Evolutionary conservation across 2,888 invertebrate genomes (phyloP).

Genomic region (Branchipolynoe longqiensis): DNA sequence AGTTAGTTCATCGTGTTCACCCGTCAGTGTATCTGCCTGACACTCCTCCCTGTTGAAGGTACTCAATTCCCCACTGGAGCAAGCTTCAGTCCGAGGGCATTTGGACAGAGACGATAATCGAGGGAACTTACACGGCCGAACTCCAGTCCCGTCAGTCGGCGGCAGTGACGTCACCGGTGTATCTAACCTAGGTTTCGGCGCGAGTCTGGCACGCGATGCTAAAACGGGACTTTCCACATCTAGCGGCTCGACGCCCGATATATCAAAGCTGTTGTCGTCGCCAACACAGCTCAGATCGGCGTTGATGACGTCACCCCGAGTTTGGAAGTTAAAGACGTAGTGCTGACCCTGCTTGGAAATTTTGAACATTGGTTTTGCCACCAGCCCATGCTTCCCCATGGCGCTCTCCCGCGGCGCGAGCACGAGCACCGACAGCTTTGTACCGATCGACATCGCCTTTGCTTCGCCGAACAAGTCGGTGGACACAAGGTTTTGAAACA

Average conservation of each 20-base stretch:
- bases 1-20: background rate
- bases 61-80: background rate
- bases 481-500: constrained; percentile 22
- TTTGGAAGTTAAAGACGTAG: constrained; percentile 21
- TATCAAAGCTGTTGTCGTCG: constrained; percentile 12
- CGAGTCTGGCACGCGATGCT: background rate
- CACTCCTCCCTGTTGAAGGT: background rate
- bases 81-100: background rate
- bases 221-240: constrained; percentile 46
- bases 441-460: background rate
- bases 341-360: constrained; percentile 19
- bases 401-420: constrained; percentile 19
- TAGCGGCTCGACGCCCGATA: constrained; percentile 49
- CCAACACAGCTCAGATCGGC: constrained; percentile 11
- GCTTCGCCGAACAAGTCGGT: constrained; percentile 42
- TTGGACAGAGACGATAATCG: background rate
- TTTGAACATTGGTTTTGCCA: constrained; percentile 32
- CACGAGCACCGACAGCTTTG: constrained; percentile 30
- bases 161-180: background rate
- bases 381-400: background rate
- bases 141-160: too few species aligned
- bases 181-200: background rate
- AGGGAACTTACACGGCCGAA: background rate
- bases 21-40: background rate
- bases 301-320: constrained; percentile 20